Evolutionary conservation across 2,888 invertebrate species (phyloP).

Genomic region (Cephus nigrinus): DNA sequence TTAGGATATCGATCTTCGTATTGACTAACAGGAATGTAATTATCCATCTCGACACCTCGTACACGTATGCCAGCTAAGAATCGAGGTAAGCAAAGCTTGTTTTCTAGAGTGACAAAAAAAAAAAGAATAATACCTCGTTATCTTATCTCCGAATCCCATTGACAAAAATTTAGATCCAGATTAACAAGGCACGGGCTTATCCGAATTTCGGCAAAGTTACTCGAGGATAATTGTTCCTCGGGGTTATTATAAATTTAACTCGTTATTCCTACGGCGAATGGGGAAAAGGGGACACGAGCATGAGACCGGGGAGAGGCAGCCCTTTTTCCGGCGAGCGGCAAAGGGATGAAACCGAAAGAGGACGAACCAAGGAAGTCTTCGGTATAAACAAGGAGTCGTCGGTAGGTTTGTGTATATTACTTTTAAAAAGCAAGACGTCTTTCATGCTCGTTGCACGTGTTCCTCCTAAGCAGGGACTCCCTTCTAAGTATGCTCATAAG

Average conservation of each 20-base stretch:
- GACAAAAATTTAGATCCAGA: background rate
- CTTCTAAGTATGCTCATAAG: background rate
- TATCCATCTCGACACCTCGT: background rate
- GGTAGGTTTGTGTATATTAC: conserved; percentile 17
- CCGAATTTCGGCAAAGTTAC: background rate
- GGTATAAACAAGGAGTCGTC: conserved; percentile 32
- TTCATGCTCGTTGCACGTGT: conserved; percentile 34
- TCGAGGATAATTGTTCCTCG: too few relatives aligned
- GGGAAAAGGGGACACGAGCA: background rate
- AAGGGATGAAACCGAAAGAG: background rate
- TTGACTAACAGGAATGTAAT: background rate
- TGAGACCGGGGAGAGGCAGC: background rate
- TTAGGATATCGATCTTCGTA: background rate
- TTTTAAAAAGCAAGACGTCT: conserved; percentile 25
- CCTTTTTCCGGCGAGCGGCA: background rate
- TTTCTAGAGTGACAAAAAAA: background rate
- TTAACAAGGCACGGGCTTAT: background rate
- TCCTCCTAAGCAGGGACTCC: conserved; percentile 1
- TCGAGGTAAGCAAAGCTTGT: background rate
- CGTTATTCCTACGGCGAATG: background rate
- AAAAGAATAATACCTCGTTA: background rate
- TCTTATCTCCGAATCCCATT: background rate
- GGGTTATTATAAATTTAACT: background rate
- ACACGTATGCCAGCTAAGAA: background rate
- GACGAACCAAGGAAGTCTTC: conserved; percentile 32